These are phyloP conservation scores for Rotaria macrura DNA, from an alignment of 2,888 invertebrate genomes.

Conservation along the genomic window DNA sequence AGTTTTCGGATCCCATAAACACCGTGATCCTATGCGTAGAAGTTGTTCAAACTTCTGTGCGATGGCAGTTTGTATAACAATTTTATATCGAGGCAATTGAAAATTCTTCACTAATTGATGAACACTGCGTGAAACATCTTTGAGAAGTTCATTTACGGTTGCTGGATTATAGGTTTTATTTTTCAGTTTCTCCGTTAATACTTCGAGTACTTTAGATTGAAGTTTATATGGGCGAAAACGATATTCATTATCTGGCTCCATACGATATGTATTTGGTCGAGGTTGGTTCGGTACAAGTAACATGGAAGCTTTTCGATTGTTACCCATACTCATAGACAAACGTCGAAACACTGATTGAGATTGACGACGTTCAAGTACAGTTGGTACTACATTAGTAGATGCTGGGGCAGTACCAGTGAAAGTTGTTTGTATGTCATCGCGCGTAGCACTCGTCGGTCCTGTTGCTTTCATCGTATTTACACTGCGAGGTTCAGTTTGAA, in stretches of 20 bases:
- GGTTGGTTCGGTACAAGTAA: background rate
- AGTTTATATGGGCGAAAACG: slow-evolving; percentile 37
- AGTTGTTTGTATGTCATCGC: background rate
- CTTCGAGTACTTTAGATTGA: background rate
- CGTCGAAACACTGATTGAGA: background rate
- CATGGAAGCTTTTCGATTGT: background rate
- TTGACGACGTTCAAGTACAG: background rate
- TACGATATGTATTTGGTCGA: slow-evolving; percentile 39
- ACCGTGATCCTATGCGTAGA: slow-evolving; percentile 37
- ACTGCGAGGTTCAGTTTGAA: background rate
- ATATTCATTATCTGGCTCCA: slow-evolving; percentile 38
- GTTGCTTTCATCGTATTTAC: background rate
- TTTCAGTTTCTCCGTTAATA: background rate
- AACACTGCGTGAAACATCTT: background rate
- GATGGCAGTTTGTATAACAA: slow-evolving; percentile 38
- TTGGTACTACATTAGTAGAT: background rate
- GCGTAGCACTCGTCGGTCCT: background rate
- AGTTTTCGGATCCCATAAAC: slow-evolving; percentile 38
- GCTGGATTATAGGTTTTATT: background rate
- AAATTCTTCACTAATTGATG: slow-evolving; percentile 36
- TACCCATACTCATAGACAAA: background rate
- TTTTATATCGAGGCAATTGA: slow-evolving; percentile 38
- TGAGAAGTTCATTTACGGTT: background rate
- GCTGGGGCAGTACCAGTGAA: background rate
- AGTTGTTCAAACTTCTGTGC: slow-evolving; percentile 38